A percentile compares a stretch with the other conserved stretches of the same genome.
These are phyloP conservation scores for Brachyrhaphis roseni DNA, from an alignment of 2,797 vertebrate species.

Conservation along the genomic window DNA sequence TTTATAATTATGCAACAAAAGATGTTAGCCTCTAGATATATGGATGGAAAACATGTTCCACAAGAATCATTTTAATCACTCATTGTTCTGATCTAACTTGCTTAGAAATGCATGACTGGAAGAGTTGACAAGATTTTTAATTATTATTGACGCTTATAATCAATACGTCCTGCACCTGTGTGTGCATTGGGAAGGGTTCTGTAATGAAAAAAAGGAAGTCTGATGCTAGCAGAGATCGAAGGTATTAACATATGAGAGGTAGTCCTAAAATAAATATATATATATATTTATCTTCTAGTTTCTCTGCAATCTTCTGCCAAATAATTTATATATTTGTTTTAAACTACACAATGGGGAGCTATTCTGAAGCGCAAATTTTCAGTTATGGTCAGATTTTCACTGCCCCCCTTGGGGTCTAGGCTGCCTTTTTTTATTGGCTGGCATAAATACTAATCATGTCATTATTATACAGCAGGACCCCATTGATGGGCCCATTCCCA, in stretches of 20 bases:
- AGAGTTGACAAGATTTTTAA: not conserved
- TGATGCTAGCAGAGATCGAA: not conserved
- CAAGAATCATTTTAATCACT: not conserved
- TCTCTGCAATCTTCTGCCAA: not conserved
- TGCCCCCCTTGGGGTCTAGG: conserved; percentile 14
- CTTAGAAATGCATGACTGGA: not conserved
- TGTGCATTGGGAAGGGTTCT: not conserved
- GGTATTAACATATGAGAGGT: not conserved
- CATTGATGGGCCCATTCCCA: conserved; percentile 19
- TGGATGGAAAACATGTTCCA: not conserved
- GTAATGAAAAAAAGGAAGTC: not conserved
- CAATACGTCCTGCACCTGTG: not conserved
- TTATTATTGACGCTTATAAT: not conserved
- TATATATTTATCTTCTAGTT: not conserved
- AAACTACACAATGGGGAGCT: not conserved
- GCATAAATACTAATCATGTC: conserved; percentile 55
- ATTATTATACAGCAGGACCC: conserved; percentile 37
- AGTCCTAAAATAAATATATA: not conserved
- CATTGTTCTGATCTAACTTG: not conserved
- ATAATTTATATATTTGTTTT: not conserved
- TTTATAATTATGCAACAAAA: not conserved
- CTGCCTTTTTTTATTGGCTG: conserved; percentile 34
- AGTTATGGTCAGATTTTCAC: conserved; percentile 22
- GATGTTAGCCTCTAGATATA: not conserved
- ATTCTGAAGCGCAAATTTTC: conserved; percentile 14